Percentiles rank a stretch among this genome's conserved stretches.
phyloP scores from a whole-genome alignment of 2,888 invertebrate species.

The Parthenolecanium corni region DNA sequence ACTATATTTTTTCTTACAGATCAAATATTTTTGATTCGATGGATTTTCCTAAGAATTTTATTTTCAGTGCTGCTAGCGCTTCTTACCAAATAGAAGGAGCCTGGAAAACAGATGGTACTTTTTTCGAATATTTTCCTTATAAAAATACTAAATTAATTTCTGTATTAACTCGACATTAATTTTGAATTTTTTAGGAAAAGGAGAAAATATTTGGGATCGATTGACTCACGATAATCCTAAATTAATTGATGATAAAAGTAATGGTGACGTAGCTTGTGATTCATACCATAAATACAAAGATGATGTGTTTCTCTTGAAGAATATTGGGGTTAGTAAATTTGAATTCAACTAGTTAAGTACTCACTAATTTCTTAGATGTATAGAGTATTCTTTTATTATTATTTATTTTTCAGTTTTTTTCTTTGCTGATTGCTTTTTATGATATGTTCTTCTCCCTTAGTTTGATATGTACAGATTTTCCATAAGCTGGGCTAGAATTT shows the following conservation, averaged over 20 bases:
- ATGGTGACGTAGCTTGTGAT: constrained; percentile 53
- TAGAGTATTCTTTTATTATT: background rate
- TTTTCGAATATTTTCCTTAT: background rate
- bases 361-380: background rate
- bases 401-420: background rate
- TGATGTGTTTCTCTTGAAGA: constrained; percentile 48
- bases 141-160: background rate
- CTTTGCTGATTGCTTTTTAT: background rate
- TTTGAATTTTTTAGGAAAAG: constrained; percentile 43
- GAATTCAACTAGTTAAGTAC: too few relatives aligned
- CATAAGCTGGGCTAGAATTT: constrained; percentile 41
- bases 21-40: background rate
- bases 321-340: constrained; percentile 42
- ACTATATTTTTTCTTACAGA: too few relatives aligned
- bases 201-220: constrained; percentile 56
- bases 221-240: constrained; percentile 47
- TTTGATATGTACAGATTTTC: constrained; percentile 36
- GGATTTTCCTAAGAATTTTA: background rate
- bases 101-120: constrained; percentile 9
- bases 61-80: background rate
- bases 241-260: constrained; percentile 45
- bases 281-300: constrained; percentile 52
- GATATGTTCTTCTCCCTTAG: constrained; percentile 22
- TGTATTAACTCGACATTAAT: background rate
- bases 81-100: constrained; percentile 21